A percentile compares a stretch with the other conserved stretches of the same genome.
Evolutionary conservation across 2,113 vertebrate species (phyloP).

Genomic region (Scartelaos histophorus): DNA sequence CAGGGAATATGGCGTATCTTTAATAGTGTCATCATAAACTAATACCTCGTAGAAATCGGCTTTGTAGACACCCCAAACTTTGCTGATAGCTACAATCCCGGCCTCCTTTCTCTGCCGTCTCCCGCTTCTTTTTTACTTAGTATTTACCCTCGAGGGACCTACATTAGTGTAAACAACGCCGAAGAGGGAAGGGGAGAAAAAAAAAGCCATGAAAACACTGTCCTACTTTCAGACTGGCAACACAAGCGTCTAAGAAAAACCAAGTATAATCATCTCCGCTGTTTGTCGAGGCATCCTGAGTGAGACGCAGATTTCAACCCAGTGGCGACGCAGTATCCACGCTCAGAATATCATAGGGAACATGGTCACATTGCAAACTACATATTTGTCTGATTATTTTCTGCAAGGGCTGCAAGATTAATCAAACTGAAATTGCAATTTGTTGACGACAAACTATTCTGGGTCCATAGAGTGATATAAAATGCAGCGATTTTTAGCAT

Average conservation of each 20-base stretch:
- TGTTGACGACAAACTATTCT: too few species aligned
- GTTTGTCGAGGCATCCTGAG: slow-evolving; percentile 40
- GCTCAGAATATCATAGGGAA: slow-evolving; percentile 41
- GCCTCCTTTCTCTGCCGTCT: slow-evolving; percentile 79
- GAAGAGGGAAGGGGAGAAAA: slow-evolving; percentile 46
- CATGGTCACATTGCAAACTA: slow-evolving; percentile 29
- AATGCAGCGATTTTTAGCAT: too few species aligned
- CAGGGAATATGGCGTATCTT: slow-evolving; percentile 37
- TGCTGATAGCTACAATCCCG: slow-evolving; percentile 87
- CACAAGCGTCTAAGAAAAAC: slow-evolving; percentile 64
- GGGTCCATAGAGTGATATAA: too few species aligned
- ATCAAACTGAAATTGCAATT: too few species aligned
- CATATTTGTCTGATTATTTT: slow-evolving; percentile 19
- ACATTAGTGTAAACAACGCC: slow-evolving; percentile 86
- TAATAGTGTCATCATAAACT: slow-evolving; percentile 81
- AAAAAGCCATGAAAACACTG: slow-evolving; percentile 78
- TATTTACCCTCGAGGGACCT: slow-evolving; percentile 81
- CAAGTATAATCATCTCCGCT: slow-evolving; percentile 47
- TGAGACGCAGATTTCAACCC: slow-evolving; percentile 43
- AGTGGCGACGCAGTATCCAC: slow-evolving; percentile 46
- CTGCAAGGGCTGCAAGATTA: too few species aligned
- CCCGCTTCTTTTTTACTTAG: slow-evolving; percentile 39
- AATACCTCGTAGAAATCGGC: slow-evolving; percentile 81
- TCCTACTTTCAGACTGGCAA: slow-evolving; percentile 76
- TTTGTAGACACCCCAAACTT: slow-evolving; percentile 81